Conservation (phyloP, 2,797 vertebrate species). For the Pipistrellus kuhlii region DNA sequence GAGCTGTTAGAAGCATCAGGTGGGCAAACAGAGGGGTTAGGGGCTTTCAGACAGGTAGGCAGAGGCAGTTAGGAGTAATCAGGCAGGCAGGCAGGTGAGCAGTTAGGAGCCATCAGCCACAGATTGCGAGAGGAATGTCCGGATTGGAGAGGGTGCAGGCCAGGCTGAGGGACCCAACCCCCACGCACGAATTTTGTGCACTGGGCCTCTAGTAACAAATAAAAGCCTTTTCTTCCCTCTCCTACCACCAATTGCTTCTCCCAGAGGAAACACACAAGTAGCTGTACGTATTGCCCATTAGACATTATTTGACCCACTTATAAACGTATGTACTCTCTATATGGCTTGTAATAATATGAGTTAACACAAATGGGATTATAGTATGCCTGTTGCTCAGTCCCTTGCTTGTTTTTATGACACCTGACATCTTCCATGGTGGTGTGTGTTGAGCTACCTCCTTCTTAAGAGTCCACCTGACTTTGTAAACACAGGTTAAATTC, state of each 20-base stretch:
- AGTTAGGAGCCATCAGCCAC: too few relatives aligned
- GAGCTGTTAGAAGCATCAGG: too few relatives aligned
- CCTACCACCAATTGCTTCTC: neutral
- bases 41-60: too few relatives aligned
- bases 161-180: too few relatives aligned
- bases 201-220: neutral
- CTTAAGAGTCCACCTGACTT: neutral
- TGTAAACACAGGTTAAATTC: neutral
- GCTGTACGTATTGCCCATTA: neutral
- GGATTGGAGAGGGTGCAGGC: too few relatives aligned
- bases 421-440: neutral
- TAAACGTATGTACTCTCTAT: neutral
- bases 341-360: conserved; percentile 3
- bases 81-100: too few relatives aligned
- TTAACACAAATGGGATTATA: conserved; percentile 46
- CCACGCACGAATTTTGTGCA: too few relatives aligned
- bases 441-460: neutral
- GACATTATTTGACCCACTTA: neutral
- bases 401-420: neutral
- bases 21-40: too few relatives aligned
- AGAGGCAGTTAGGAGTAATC: too few relatives aligned
- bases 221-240: neutral
- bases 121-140: too few relatives aligned
- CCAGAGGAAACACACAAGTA: neutral
- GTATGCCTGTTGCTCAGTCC: neutral